Evolutionary conservation across 2,797 vertebrate species (phyloP), one percentile per base, ranked within the genome.

Genomic region (Orientallactaga sibirica): DNA sequence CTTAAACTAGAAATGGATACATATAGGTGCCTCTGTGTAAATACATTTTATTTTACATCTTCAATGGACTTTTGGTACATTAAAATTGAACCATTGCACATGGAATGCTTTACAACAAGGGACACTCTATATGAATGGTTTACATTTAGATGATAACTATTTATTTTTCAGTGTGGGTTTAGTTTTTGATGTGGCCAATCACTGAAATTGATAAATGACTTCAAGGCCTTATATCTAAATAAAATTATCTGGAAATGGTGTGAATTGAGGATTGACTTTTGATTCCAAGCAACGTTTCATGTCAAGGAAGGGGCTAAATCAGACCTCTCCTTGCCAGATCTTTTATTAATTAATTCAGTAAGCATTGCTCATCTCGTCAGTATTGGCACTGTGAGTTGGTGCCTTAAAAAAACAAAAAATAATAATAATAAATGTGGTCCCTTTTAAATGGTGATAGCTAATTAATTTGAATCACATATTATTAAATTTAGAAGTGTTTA

Each of bases 311-410:
- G 67, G 58, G n/a, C 22, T 92, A 73, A 48, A 27, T 92, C 71
- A 86, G 48, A 76, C 12, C 16, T 11, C 90, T 86, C 25, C 48
- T 91, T 70, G 48, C 67, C 80, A 94, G 76, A 93, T 92, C 68
- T 73, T 93, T 96, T 86, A 48, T 90, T 86, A 94, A 87, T 95
- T 85, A 81, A 71, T 88, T 92, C 52, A 84, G n/a, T 37, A 87
- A 61, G n/a, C n/a, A 48, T 71, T 27, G 25, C n/a, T 29, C 67
- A 7, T 83, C 83, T 86, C 71, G 71, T 83, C 24, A 75, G 19
- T 66, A n/a, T 81, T 58, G 24, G n/a, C n/a, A 48, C 24, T 82
- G 14, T 75, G 18, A 73, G 14, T 41, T 83, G n/a, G 52, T 88
- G 19, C 3, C 25, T 88, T 84, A 20, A 78, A 83, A 61, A 78